Evolutionary conservation across 2,113 vertebrate genomes (phyloP).

Genomic region (Neotoma lepida): DNA sequence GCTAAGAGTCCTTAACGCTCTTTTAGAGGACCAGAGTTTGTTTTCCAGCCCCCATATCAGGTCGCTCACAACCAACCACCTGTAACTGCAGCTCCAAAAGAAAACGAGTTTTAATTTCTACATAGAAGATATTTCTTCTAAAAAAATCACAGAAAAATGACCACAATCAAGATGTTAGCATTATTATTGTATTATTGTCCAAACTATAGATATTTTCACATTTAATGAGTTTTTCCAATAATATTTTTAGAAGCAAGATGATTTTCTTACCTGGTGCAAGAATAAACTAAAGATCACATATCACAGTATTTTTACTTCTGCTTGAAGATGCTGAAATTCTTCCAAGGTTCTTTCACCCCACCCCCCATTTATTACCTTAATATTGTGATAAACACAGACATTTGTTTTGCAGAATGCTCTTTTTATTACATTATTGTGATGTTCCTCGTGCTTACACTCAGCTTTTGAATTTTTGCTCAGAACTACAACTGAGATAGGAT

Average conservation of each 20-base stretch:
- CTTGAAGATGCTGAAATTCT: background rate
- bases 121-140: background rate
- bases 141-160: background rate
- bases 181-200: background rate
- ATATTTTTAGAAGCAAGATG: background rate
- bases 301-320: background rate
- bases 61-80: rapidly evolving
- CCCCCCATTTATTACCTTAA: background rate
- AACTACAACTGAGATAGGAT: background rate
- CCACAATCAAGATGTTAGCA: background rate
- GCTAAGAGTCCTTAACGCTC: background rate
- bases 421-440: background rate
- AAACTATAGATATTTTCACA: background rate
- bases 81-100: too few species aligned
- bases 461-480: background rate
- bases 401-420: background rate
- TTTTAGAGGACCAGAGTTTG: background rate
- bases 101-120: background rate
- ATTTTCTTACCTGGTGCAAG: background rate
- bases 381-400: background rate
- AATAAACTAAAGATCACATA: background rate
- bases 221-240: background rate
- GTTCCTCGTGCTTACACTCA: background rate
- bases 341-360: background rate
- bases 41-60: background rate